Evolutionary conservation across 2,888 invertebrate species (phyloP).

Genomic region (Anticlea derivata): DNA sequence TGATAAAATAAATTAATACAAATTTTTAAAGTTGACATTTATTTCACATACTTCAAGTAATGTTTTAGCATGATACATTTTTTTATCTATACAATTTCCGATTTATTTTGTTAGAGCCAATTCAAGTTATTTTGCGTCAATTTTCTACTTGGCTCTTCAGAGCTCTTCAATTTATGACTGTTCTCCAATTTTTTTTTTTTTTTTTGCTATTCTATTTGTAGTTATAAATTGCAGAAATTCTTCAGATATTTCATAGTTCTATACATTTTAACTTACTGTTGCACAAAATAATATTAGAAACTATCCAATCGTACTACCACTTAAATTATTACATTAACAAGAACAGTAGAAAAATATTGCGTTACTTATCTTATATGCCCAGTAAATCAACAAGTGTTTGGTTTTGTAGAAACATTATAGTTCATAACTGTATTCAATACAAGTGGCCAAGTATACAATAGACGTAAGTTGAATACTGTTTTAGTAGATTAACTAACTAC

Average conservation of each 20-base stretch:
- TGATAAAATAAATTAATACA: neutral
- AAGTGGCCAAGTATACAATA: slow-evolving; percentile 17
- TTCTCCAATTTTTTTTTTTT: neutral
- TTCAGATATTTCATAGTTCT: slow-evolving; percentile 11
- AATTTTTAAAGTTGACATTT: slow-evolving; percentile 19
- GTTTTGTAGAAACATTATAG: slow-evolving; percentile 11
- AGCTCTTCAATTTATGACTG: slow-evolving; percentile 4
- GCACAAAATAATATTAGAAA: slow-evolving; percentile 17
- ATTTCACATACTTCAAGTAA: slow-evolving; percentile 21
- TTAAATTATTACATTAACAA: slow-evolving; percentile 25
- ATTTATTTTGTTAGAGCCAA: slow-evolving; percentile 11
- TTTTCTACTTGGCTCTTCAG: neutral
- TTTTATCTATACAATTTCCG: slow-evolving; percentile 20
- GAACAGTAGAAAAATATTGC: slow-evolving; percentile 37
- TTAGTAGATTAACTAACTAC: slow-evolving; percentile 17
- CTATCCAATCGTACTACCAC: slow-evolving; percentile 20
- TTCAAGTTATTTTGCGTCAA: neutral
- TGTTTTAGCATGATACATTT: slow-evolving; percentile 20
- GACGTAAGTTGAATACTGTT: slow-evolving; percentile 34
- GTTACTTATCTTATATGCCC: slow-evolving; percentile 27
- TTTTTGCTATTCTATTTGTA: neutral
- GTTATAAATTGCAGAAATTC: slow-evolving; percentile 6
- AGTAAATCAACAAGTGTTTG: slow-evolving; percentile 19
- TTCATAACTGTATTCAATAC: neutral
- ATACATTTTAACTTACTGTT: slow-evolving; percentile 26